A percentile compares a stretch with the other conserved stretches of the same genome.
phyloP scores from a whole-genome alignment of 2,797 vertebrate species.

The Prionace glauca region DNA sequence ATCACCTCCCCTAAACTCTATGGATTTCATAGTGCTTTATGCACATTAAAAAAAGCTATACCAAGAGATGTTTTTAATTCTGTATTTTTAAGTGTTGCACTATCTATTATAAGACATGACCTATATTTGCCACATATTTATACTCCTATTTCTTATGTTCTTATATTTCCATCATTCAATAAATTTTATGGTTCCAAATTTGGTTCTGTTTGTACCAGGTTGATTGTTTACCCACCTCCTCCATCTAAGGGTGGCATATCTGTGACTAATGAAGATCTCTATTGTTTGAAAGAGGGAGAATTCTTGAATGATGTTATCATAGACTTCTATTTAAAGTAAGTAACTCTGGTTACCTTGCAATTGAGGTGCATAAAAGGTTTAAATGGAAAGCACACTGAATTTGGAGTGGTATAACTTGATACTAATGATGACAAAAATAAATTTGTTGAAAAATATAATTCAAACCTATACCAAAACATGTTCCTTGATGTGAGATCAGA shows the following conservation, averaged over 20 bases:
- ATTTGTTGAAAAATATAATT: neutral
- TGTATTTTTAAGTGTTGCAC: neutral
- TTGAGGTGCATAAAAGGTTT: neutral
- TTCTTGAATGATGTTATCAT: slow-evolving; percentile 98
- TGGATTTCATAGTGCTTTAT: slow-evolving; percentile 17
- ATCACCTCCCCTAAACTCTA: too few species aligned
- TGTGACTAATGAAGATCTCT: slow-evolving; percentile 95
- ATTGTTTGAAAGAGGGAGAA: slow-evolving; percentile 92
- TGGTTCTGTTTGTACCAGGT: slow-evolving; percentile 59
- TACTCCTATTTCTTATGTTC: too few species aligned
- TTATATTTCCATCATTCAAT: neutral
- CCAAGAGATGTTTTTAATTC: neutral
- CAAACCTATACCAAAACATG: neutral
- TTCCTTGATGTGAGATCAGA: neutral
- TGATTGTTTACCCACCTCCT: slow-evolving; percentile 92
- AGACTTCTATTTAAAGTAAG: slow-evolving; percentile 99
- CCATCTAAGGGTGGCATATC: slow-evolving; percentile 93
- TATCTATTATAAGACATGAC: neutral
- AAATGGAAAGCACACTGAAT: neutral
- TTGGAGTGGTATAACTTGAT: too few species aligned
- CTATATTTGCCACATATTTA: neutral
- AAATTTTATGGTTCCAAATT: slow-evolving; percentile 38
- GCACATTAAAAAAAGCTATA: neutral
- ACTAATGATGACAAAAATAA: neutral
- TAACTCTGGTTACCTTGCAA: slow-evolving; percentile 35